Base-by-base conservation (phyloP, 2,797 vertebrate species). In the Mastacembelus armatus region DNA sequence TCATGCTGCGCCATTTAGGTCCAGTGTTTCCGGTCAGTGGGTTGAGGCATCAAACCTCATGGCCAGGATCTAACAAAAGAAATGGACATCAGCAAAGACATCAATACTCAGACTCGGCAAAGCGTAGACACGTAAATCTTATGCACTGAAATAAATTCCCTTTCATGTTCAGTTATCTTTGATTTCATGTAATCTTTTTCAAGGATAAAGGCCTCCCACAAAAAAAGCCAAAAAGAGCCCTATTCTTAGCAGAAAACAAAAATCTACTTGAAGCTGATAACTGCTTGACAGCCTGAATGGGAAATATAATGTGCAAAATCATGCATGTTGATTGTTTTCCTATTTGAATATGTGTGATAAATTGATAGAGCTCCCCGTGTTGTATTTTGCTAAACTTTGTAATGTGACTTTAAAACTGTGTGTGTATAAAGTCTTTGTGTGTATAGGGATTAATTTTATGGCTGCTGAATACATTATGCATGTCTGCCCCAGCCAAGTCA, bases 1-100 rank as follows among this genome's bases (percentile, higher is more conserved):
- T 99, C 98, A 99, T 99, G 97, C 96, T 99, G 98, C 98, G 97
- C 98, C 98, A 99, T 99, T 99, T 99, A 99, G 97, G 97, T 99
- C 97, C 96, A 98, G 96, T 98, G 96, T 99, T 96, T 98, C 95
- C 95, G 95, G 96, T 97, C 95, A 99, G 94, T 94, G 96, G 96
- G 96, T 94, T 86, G 97, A 99, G 98, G 97, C 96, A 97, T 99
- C 96, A 99, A 99, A 98, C 98, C 98, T 99, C 98, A 99, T 99
- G 96, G 96, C 97, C 96, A 97, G 95, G 95, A 96, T 95, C 97
- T 98, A 43, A 60, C 1, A 27, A 57, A 51, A 66, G 5, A 63
- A 29, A 30, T 0, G 2, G 42, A 68, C 8, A 21, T 6, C 1
- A 39, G 5, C 2, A 48, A 33, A 14, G n/a, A 27, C 22, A 44